A percentile compares a stretch with the other conserved stretches of the same genome.
Evolutionary conservation across 1,140 invertebrate genomes (phyloP).

Genomic region (Cotesia glomerata): DNA sequence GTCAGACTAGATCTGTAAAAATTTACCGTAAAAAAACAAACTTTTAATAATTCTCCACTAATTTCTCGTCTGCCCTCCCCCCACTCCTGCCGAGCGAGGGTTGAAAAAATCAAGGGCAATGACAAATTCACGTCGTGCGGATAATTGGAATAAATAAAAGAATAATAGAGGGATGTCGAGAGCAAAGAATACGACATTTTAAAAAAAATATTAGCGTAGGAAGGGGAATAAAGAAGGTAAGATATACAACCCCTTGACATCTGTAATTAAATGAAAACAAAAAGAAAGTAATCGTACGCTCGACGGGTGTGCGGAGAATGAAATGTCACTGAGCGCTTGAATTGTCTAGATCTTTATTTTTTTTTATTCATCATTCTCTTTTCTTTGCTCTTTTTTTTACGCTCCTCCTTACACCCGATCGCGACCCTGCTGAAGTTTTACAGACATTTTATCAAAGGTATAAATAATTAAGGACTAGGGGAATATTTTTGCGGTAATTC

Average conservation of each 20-base stretch:
- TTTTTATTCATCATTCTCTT: slow-evolving; percentile 33
- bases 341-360: slow-evolving; percentile 46
- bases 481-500: too few species aligned
- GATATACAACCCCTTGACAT: slow-evolving; percentile 62
- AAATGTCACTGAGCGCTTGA: slow-evolving; percentile 52
- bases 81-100: slow-evolving; percentile 22
- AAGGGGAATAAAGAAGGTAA: slow-evolving; percentile 7
- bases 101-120: slow-evolving; percentile 60
- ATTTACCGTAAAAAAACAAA: slow-evolving; percentile 26
- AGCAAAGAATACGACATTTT: slow-evolving; percentile 32
- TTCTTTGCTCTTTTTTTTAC: slow-evolving; percentile 17
- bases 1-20: background rate
- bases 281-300: slow-evolving; percentile 62
- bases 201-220: background rate
- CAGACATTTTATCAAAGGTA: too few species aligned
- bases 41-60: slow-evolving; percentile 31
- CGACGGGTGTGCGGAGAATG: slow-evolving; percentile 51
- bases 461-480: too few species aligned
- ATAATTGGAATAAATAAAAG: slow-evolving; percentile 65
- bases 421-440: too few species aligned
- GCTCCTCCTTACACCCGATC: slow-evolving; percentile 3
- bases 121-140: slow-evolving; percentile 61
- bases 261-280: slow-evolving; percentile 65
- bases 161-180: slow-evolving; percentile 57
- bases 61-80: slow-evolving; percentile 23